These are phyloP conservation scores for Mesoclemmys tuberculata DNA, from an alignment of 2,113 vertebrate species.

Conservation along the genomic window DNA sequence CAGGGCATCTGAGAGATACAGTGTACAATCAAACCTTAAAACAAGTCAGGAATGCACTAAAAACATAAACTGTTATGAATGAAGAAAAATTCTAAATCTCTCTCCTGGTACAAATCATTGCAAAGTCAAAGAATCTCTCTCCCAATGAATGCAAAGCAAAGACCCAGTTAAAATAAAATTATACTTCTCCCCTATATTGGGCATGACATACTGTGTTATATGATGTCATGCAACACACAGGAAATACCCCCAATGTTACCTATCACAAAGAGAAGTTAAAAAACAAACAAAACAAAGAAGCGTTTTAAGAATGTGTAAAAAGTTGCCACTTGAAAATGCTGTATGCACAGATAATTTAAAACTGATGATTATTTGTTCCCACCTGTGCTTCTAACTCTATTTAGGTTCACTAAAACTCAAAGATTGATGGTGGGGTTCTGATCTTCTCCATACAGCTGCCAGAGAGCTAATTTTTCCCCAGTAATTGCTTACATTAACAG, in stretches of 20 bases:
- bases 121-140: not conserved
- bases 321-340: not conserved
- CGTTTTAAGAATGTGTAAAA: not conserved
- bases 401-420: not conserved
- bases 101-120: not conserved
- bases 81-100: not conserved
- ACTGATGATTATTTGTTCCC: not conserved
- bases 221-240: not conserved
- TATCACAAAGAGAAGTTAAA: not conserved
- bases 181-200: not conserved
- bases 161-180: not conserved
- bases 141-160: not conserved
- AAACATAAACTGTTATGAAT: not conserved
- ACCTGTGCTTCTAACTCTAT: not conserved
- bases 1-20: not conserved
- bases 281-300: not conserved
- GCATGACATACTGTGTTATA: not conserved
- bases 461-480: accelerated
- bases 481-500: not conserved
- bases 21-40: not conserved
- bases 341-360: not conserved
- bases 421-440: not conserved
- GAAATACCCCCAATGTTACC: not conserved
- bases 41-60: not conserved
- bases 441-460: not conserved